These are phyloP conservation scores for Eilema griseolum DNA, from an alignment of 2,888 invertebrate species.

Conservation along the genomic window DNA sequence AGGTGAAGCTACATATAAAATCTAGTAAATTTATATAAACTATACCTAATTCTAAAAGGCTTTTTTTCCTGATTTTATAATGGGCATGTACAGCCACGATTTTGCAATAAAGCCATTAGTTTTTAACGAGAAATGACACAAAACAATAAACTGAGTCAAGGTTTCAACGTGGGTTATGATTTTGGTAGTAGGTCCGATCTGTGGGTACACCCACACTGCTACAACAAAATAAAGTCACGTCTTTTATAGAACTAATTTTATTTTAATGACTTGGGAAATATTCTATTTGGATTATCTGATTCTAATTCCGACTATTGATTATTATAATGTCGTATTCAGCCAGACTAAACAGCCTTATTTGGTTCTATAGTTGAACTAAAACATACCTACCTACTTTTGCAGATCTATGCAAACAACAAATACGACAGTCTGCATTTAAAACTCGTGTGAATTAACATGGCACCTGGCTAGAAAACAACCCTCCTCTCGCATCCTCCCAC, in stretches of 20 bases:
- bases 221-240: conserved; percentile 12
- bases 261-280: not conserved
- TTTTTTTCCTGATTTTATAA: not conserved
- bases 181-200: conserved; percentile 37
- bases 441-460: too few species aligned
- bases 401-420: not conserved
- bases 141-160: conserved; percentile 43
- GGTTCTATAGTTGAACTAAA: not conserved
- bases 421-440: not conserved
- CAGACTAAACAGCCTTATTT: not conserved
- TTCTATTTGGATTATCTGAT: not conserved
- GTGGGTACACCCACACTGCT: conserved; percentile 28
- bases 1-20: not conserved
- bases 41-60: not conserved
- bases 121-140: conserved; percentile 23
- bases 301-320: not conserved
- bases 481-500: too few species aligned
- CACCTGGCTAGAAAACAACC: too few species aligned
- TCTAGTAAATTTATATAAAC: not conserved
- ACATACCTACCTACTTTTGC: not conserved
- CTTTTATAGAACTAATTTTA: conserved; percentile 7
- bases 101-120: conserved; percentile 27
- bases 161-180: conserved; percentile 46
- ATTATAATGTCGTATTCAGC: not conserved
- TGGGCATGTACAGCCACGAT: conserved; percentile 11